Evolutionary conservation across 30 jellyfish, hydroid and myxozoan species (phyloP).

Genomic region (Turritopsis dohrnii): DNA sequence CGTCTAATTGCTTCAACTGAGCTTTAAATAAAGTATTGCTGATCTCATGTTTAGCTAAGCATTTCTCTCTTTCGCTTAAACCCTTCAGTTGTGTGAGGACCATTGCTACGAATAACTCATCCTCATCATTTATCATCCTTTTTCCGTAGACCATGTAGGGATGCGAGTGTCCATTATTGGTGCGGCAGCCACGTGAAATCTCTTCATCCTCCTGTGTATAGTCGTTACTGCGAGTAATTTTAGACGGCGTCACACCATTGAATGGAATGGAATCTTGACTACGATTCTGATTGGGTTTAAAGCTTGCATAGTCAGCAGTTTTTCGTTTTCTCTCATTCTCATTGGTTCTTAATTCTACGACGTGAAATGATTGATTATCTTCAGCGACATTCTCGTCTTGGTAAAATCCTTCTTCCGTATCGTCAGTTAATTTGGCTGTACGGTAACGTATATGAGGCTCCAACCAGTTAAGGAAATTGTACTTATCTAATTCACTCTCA

Average conservation of each 20-base stretch:
- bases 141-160: not conserved
- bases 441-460: constrained; percentile 25
- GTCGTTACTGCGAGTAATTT: not conserved
- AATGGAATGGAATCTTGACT: not conserved
- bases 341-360: not conserved
- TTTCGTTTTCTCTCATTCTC: not conserved
- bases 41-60: constrained; percentile 23
- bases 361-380: not conserved
- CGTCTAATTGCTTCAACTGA: constrained; percentile 5
- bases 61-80: constrained; percentile 7
- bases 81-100: constrained; percentile 1
- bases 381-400: not conserved
- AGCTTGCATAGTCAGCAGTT: not conserved
- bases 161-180: not conserved
- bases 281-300: not conserved
- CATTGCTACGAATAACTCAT: constrained; percentile 26
- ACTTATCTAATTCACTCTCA: constrained; percentile 10
- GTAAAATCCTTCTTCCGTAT: not conserved
- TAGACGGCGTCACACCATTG: not conserved
- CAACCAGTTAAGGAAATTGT: constrained; percentile 11
- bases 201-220: not conserved
- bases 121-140: constrained; percentile 18
- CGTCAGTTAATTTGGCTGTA: not conserved
- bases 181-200: not conserved
- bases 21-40: constrained; percentile 28